phyloP scores from a whole-genome alignment of 2,888 invertebrate genomes.

The Volucella zonaria region DNA sequence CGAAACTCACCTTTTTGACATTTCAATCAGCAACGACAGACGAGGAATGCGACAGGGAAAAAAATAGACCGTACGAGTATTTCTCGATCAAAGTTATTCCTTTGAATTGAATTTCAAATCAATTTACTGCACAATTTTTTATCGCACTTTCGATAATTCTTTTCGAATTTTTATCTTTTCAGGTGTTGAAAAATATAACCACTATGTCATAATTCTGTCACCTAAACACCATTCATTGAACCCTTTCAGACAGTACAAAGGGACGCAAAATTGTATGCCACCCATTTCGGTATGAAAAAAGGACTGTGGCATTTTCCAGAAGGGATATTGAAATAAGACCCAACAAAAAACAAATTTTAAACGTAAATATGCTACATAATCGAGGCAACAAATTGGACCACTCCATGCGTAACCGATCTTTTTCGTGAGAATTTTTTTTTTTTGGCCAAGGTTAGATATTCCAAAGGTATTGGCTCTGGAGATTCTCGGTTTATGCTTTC shows the following conservation, averaged over 20 bases:
- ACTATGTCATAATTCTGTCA: slow-evolving; percentile 17
- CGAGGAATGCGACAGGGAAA: neutral
- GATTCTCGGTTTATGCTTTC: neutral
- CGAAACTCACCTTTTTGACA: slow-evolving; percentile 15
- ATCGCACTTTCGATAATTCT: slow-evolving; percentile 6
- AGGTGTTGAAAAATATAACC: neutral
- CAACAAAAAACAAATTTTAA: neutral
- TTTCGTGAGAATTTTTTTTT: slow-evolving; percentile 75
- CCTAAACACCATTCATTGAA: neutral
- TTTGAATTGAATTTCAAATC: slow-evolving; percentile 41
- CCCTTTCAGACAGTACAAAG: slow-evolving; percentile 11
- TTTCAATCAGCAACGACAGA: slow-evolving; percentile 26
- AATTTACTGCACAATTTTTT: slow-evolving; percentile 21
- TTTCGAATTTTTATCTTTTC: slow-evolving; percentile 1
- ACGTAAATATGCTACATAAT: slow-evolving; percentile 9
- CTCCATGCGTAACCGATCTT: slow-evolving; percentile 78
- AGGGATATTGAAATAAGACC: slow-evolving; percentile 22
- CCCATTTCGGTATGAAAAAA: slow-evolving; percentile 2
- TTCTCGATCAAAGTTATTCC: slow-evolving; percentile 18
- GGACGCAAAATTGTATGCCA: slow-evolving; percentile 5
- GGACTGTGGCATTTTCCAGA: slow-evolving; percentile 18
- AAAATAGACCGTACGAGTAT: slow-evolving; percentile 13
- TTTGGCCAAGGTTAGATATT: slow-evolving; percentile 47
- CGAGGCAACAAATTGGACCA: slow-evolving; percentile 77
- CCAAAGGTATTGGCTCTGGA: neutral